Evolutionary conservation across 2,797 vertebrate genomes (phyloP).

Genomic region (Malurus splendens): DNA sequence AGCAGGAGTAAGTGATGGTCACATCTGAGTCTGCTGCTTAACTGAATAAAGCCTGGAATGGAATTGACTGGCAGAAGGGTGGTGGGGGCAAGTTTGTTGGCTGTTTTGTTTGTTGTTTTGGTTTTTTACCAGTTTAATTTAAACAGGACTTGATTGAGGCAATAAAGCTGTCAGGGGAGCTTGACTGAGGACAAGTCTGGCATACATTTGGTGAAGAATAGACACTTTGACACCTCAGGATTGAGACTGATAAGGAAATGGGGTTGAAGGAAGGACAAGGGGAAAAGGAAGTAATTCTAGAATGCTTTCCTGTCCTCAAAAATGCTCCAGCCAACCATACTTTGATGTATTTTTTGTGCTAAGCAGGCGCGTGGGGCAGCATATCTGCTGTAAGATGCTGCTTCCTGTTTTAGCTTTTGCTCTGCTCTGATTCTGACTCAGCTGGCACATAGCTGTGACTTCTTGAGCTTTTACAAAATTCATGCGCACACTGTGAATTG

Average conservation of each 20-base stretch:
- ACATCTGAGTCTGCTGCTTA: background rate
- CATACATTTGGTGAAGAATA: background rate
- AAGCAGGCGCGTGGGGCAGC: rapidly evolving
- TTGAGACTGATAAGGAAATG: background rate
- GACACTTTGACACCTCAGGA: background rate
- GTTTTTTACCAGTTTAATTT: background rate
- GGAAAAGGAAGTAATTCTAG: background rate
- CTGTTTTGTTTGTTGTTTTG: background rate
- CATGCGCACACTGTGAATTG: background rate
- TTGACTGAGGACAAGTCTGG: background rate
- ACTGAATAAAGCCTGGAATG: background rate
- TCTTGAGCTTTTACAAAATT: background rate
- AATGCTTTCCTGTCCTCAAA: background rate
- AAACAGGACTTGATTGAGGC: background rate
- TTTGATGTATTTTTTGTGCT: background rate
- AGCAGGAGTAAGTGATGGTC: rapidly evolving
- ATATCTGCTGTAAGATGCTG: rapidly evolving
- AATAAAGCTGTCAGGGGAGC: background rate
- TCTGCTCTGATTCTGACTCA: background rate
- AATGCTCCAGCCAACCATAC: background rate
- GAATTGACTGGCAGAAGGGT: background rate
- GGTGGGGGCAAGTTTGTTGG: background rate
- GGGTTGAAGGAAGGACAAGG: background rate
- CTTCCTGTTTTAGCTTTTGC: background rate
- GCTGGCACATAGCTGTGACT: background rate